Evolutionary conservation across 2,113 vertebrate genomes (phyloP).

Genomic region (Rostratula benghalensis): DNA sequence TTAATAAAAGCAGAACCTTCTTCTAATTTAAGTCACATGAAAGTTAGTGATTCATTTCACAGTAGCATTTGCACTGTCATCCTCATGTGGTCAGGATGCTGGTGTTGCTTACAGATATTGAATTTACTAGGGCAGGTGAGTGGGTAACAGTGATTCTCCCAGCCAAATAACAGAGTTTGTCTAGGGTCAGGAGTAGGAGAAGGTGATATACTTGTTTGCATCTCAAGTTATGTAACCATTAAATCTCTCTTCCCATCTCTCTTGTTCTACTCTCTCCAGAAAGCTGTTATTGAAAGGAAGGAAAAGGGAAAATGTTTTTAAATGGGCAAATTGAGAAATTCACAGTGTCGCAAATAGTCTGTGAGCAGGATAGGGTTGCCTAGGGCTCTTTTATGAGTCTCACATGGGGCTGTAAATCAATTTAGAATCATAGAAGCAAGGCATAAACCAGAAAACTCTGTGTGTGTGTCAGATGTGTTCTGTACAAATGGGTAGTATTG

Average conservation of each 20-base stretch:
- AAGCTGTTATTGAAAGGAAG: slow-evolving; percentile 48
- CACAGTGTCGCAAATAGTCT: slow-evolving; percentile 47
- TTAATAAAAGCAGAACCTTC: background rate
- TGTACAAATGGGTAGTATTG: slow-evolving; percentile 19
- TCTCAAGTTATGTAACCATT: slow-evolving; percentile 23
- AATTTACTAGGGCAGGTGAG: background rate
- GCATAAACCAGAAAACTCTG: slow-evolving; percentile 31
- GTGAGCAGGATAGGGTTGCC: slow-evolving; percentile 45
- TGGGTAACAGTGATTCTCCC: background rate
- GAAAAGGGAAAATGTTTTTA: slow-evolving; percentile 52
- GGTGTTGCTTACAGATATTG: background rate
- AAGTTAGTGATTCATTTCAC: background rate
- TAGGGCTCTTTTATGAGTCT: slow-evolving; percentile 46
- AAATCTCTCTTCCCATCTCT: slow-evolving; percentile 1
- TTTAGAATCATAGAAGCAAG: slow-evolving; percentile 25
- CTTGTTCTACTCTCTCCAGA: background rate
- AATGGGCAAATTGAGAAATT: slow-evolving; percentile 65
- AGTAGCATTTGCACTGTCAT: fast-evolving
- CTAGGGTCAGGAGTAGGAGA: background rate
- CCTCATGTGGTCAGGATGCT: background rate
- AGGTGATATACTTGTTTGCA: background rate
- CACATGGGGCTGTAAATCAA: slow-evolving; percentile 61
- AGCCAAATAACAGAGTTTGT: background rate
- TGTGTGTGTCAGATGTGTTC: slow-evolving; percentile 25
- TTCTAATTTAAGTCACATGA: background rate